Base-by-base conservation (phyloP, 2,797 vertebrate genomes). In the Amblyopsis hoosieri region DNA sequence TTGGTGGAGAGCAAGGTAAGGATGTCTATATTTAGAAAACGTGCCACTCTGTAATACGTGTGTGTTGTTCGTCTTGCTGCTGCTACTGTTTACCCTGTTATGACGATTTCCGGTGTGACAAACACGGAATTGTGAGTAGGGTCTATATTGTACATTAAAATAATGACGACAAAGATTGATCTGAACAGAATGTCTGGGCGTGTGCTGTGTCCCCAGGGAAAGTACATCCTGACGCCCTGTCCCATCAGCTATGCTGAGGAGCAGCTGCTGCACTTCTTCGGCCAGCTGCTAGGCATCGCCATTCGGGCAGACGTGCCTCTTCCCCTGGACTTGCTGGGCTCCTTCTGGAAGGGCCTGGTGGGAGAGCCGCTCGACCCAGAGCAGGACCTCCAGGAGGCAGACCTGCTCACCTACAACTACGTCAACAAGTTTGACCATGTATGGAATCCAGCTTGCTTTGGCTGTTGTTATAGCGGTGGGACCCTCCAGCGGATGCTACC, bases 271-370 rank as follows among this genome's bases (percentile, higher is more conserved):
- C 96, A 99, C 73, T 98, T 99, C 90, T 95, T 99, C 0, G 98
- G 98, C 57, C 97, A 99, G 78, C 89, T 99, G 12, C 85, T 99
- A 64, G 98, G 98, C 7, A 98, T 98, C 0, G 97, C 95, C 12
- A 96, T 99, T 55, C 93, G 98, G 0, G 98, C 97, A 0, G 98
- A 99, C 0, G 94, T 99, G 42, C 98, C 98, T 1, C 94, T 99
- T 58, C 98, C 98, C 2, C 87, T 99, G 71, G 97, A 99, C 79
- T 92, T 99, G 3, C 91, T 98, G 66, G 90, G 95, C 49, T 98
- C 95, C 50, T 98, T 99, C 84, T 99, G 98, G 98, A 99, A 97
- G 85, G 95, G 94, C 1, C 90, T 99, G 64, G 95, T 98, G 17
- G 95, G 94, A 0, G 95, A 97, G 74, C 83, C 91, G 0, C 90